phyloP scores from a whole-genome alignment of 2,888 invertebrate species.

The Axea sp. region DNA sequence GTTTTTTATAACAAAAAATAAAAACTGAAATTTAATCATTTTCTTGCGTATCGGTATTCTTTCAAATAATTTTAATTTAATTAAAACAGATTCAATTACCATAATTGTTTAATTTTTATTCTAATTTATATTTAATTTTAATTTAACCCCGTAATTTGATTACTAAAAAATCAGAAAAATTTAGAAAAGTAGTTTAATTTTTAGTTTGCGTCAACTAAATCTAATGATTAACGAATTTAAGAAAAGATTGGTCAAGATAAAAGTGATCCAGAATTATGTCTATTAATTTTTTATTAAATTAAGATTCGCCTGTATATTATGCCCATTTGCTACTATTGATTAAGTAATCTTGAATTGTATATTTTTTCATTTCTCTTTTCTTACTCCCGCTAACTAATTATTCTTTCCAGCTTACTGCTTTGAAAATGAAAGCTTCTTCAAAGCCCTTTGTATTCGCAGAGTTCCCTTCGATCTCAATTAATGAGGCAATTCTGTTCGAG shows the following conservation, averaged over 20 bases:
- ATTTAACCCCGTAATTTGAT: too few relatives aligned
- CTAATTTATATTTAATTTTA: too few relatives aligned
- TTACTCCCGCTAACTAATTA: constrained; percentile 58
- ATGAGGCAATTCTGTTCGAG: constrained; percentile 56
- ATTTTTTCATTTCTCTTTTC: constrained; percentile 54
- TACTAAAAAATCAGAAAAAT: too few relatives aligned
- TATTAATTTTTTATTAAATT: constrained; percentile 28
- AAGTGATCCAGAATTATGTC: constrained; percentile 14
- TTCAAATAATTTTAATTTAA: too few relatives aligned
- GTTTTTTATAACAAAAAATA: too few relatives aligned
- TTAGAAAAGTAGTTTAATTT: constrained; percentile 18
- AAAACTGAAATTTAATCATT: too few relatives aligned
- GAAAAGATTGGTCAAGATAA: constrained; percentile 5
- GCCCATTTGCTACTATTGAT: constrained; percentile 44
- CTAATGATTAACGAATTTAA: constrained; percentile 34
- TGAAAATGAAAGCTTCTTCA: constrained; percentile 57
- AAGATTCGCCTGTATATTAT: constrained; percentile 38
- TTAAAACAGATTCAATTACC: too few relatives aligned
- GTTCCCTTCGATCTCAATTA: constrained; percentile 62
- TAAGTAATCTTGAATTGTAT: constrained; percentile 30
- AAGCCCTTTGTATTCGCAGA: constrained; percentile 57
- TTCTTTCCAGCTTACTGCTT: constrained; percentile 57
- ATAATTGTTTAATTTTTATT: too few relatives aligned
- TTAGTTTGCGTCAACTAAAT: constrained; percentile 12
- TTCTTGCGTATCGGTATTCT: too few relatives aligned